Base-by-base conservation (phyloP, 1,140 invertebrate species). In the Ceratoteleas bidentatus region DNA sequence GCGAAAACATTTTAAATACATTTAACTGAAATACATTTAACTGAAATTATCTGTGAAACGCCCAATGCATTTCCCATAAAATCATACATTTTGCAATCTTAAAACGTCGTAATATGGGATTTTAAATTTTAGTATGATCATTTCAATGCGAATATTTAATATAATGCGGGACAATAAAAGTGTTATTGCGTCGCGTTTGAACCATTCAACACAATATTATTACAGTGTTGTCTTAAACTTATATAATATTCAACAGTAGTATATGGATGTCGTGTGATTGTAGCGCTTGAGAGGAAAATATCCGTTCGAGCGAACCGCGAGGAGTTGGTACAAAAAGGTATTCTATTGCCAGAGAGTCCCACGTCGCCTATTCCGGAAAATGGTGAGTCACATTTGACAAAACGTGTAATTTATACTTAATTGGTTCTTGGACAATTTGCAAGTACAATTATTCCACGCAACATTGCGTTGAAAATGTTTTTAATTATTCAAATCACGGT, bases 251-350 rank as follows among this genome's bases (percentile, higher is more conserved):
- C 32, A 34, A 56, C 10, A 40, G 57, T 24, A 43, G 58, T 65
- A 64, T 74, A 65, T 65, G 38, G n/a, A 68, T 68, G 61, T 70
- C 56, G n/a, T 84, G 58, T 77, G 52, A 82, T 88, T 88, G 62
- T 92, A 99, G 98, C 97, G 84, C 94, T 99, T 92, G 98, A 99
- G 93, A 95, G 98, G 89, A 99, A 98, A 93, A 99, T 99, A 92
- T 99, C 98, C 87, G 96, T 99, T 93, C 95, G 98, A 93, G 96
- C 97, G 87, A 98, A 97, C 93, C 95, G 97, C 92, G 97, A 99
- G 92, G 98, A 99, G 91, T 93, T 99, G 93, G 96, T 99, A 89
- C 96, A 97, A 92, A 98, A 98, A 93, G 98, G 98, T 85, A 98
- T 99, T 85, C 93, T 99, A 65, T 90, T 97, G 86, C 96, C 97